Conservation (phyloP, 1,140 invertebrate genomes). For the Formica selysi region DNA sequence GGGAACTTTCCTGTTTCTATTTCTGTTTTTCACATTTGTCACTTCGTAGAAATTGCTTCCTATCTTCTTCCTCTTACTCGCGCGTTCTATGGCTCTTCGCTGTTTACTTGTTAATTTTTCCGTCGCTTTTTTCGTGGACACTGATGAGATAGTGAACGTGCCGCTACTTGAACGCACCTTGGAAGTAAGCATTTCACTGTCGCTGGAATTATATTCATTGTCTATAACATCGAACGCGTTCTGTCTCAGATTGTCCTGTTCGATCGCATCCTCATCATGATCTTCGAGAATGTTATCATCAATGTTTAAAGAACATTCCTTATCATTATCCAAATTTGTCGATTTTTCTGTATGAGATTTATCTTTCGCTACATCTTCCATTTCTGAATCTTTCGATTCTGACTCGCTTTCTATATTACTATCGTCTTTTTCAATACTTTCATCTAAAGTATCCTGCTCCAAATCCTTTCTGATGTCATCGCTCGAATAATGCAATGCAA, state of each 20-base stretch:
- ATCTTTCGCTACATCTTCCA: slow-evolving; percentile 60
- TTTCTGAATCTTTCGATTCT: slow-evolving; percentile 62
- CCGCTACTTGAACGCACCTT: slow-evolving; percentile 88
- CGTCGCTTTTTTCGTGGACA: slow-evolving; percentile 66
- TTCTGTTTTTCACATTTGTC: slow-evolving; percentile 97
- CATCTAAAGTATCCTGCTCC: not conserved
- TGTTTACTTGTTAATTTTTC: slow-evolving; percentile 91
- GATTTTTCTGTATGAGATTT: slow-evolving; percentile 82
- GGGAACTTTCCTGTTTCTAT: slow-evolving; percentile 88
- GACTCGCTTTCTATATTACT: slow-evolving; percentile 83
- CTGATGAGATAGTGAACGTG: slow-evolving; percentile 87
- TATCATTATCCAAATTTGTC: slow-evolving; percentile 69
- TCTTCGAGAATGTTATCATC: slow-evolving; percentile 63
- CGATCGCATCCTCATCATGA: slow-evolving; percentile 69
- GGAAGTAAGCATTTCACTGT: slow-evolving; percentile 82
- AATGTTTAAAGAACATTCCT: slow-evolving; percentile 67
- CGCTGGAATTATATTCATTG: slow-evolving; percentile 82
- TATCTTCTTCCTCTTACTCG: slow-evolving; percentile 93
- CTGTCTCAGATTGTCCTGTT: slow-evolving; percentile 82
- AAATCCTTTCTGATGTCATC: slow-evolving; percentile 87
- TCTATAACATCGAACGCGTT: slow-evolving; percentile 82
- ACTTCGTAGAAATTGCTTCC: slow-evolving; percentile 97
- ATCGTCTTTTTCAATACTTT: not conserved
- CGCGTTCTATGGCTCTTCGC: slow-evolving; percentile 91
- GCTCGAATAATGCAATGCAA: slow-evolving; percentile 90